Base-by-base conservation (phyloP, 2,113 vertebrate genomes). In the Chaetodon trifascialis region DNA sequence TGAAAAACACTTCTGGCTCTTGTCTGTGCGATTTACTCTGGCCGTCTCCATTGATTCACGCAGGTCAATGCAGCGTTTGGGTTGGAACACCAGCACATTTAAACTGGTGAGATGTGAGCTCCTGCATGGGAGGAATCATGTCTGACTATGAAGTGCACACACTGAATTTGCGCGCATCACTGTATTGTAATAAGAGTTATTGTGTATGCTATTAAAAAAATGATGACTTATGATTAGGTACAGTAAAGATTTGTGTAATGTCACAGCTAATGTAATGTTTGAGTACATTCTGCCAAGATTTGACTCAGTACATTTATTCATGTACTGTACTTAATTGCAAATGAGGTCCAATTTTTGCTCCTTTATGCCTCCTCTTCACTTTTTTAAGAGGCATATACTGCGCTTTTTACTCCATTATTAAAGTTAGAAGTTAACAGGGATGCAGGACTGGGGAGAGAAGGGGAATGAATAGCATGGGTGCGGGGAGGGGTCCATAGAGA, bases 1-100 rank as follows among this genome's bases (percentile, higher is more conserved):
- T 74, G 80, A 73, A 84, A 88, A 90, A 87, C 86, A 86, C 77
- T 88, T 79, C 83, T 70, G 72, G 72, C 44, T 80, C 44, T 82
- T 71, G 66, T 70, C 42, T 74, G 58, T 70, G 42, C 60, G 19
- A 63, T 86, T 88, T 76, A 81, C 82, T 86, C 71, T 65, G 36
- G 80, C 67, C 19, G 38, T 70, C 73, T 88, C 47, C 81, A 11
- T 52, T 64, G 81, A 73, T 69, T 69, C 83, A 51, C 5, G 19
- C 14, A 80, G 58, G 65, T 72, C 74, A 81, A 62, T 44, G 52
- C 58, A 17, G 59, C 3, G 7, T 56, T 81, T 80, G 23, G 15
- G 55, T 60, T 49, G n/a, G 62, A 63, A 40, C 47, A 47, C 36
- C 3, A 19, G 40, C 64, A 62, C 71, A 42, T 66, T 44, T 14